Percentiles rank a stretch among this genome's conserved stretches.
These are phyloP conservation scores for Mythimna pallens DNA, from an alignment of 2,888 invertebrate species.

Conservation along the genomic window DNA sequence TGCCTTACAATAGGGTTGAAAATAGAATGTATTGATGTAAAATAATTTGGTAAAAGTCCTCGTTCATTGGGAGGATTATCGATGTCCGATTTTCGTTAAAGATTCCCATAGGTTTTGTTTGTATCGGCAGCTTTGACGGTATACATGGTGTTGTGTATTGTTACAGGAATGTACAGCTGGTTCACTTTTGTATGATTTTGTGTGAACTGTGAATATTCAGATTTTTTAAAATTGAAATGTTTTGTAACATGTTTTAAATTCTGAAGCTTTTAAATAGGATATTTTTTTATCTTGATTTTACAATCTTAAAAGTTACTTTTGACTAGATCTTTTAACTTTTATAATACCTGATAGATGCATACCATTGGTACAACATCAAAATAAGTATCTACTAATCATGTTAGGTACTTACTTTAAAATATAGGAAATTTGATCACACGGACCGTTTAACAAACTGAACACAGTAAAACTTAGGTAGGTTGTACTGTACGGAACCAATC, in stretches of 20 bases:
- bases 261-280: neutral
- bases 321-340: neutral
- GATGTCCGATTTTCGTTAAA: conserved; percentile 74
- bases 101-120: conserved; percentile 75
- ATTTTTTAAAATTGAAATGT: conserved; percentile 25
- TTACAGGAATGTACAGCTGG: conserved; percentile 58
- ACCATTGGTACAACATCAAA: neutral
- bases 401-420: neutral
- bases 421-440: neutral
- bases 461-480: no score
- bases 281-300: neutral
- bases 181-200: conserved; percentile 47
- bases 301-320: no score
- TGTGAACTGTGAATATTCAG: conserved; percentile 56
- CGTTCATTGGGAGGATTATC: conserved; percentile 75
- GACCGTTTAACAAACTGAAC: neutral
- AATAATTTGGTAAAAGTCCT: conserved; percentile 45
- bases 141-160: conserved; percentile 64
- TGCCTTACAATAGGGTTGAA: conserved; percentile 8
- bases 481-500: neutral
- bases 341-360: neutral
- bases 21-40: conserved; percentile 1
- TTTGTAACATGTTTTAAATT: conserved; percentile 22
- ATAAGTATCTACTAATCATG: neutral
- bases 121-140: conserved; percentile 66